Evolutionary conservation across 2,888 invertebrate genomes (phyloP), one percentile per base, ranked within the genome.

Genomic region (Abrostola tripartita): DNA sequence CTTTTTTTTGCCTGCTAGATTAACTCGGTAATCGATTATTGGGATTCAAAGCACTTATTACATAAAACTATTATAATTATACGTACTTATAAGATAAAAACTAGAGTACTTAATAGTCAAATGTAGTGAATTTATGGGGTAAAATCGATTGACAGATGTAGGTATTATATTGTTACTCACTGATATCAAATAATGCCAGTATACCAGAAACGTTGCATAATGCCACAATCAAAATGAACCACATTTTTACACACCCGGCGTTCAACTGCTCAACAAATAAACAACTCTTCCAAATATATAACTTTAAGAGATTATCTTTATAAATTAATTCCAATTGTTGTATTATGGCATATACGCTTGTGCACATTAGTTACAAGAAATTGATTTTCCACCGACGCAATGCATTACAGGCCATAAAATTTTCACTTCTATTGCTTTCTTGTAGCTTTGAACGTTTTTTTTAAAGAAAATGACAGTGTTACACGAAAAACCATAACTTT

Each of bases 321-420:
- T 24, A 11, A 62, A 53, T 53, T 68, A 54, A 60, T 40, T 49
- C 42, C 10, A 40, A 37, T 52, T 42, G 37, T 57, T 36, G 37
- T 49, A 51, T 53, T 63, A 35, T 6, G n/a, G 37, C 37, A 24
- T 40, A 60, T 0, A n/a, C 12, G 56, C 47, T 51, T 62, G 61
- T 66, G 42, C 56, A 24, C 11, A 73, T 73, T 73, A 44, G 74
- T 64, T 64, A 68, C 68, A 60, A 58, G 11, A 57, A 64, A 71
- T 68, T 54, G 71, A 71, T 71, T 71, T 73, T 64, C 68, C 37
- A 54, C 37, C 10, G 0, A 35, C 10, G 11, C 38, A 40, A 38
- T 49, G n/a, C 47, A 53, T 53, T 52, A 59, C 59, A 68, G 12
- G 63, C 24, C n/a, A 50, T 50, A 58, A 11, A 58, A 71, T 71